phyloP scores from a whole-genome alignment of 2,113 vertebrate genomes.

The Actenoides hombroni region DNA sequence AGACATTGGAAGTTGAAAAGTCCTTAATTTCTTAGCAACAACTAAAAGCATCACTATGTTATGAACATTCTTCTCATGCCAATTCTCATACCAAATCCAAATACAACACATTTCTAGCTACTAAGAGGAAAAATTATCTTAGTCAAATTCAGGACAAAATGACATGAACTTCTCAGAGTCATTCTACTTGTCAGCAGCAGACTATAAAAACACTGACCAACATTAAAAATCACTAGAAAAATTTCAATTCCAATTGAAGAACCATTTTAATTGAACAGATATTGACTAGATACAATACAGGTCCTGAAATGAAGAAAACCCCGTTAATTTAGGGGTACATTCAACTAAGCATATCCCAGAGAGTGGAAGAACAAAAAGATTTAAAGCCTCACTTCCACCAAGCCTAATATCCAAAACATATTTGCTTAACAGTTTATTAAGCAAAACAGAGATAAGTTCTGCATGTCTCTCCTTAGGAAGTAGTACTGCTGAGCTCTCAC shows the following conservation, averaged over 20 bases:
- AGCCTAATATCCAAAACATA: neutral
- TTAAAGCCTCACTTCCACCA: neutral
- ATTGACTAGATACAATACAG: neutral
- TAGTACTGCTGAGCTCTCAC: neutral
- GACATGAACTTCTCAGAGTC: neutral
- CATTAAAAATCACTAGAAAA: neutral
- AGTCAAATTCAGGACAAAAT: neutral
- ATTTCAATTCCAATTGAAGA: neutral
- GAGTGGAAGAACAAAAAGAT: neutral
- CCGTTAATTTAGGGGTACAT: neutral
- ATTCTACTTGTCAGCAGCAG: neutral
- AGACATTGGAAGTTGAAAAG: neutral
- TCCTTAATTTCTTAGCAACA: neutral
- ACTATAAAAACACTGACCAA: neutral
- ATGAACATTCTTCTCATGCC: neutral
- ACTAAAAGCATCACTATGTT: neutral
- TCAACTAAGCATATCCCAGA: neutral
- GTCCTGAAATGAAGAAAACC: neutral
- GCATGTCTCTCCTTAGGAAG: neutral
- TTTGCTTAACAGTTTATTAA: conserved; percentile 23
- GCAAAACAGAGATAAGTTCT: conserved; percentile 16
- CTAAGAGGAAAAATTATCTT: neutral
- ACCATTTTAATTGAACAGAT: neutral
- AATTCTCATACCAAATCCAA: neutral
- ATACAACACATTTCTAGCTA: neutral